Evolutionary conservation across 2,888 invertebrate species (phyloP).

Genomic region (Trichacis sp.): DNA sequence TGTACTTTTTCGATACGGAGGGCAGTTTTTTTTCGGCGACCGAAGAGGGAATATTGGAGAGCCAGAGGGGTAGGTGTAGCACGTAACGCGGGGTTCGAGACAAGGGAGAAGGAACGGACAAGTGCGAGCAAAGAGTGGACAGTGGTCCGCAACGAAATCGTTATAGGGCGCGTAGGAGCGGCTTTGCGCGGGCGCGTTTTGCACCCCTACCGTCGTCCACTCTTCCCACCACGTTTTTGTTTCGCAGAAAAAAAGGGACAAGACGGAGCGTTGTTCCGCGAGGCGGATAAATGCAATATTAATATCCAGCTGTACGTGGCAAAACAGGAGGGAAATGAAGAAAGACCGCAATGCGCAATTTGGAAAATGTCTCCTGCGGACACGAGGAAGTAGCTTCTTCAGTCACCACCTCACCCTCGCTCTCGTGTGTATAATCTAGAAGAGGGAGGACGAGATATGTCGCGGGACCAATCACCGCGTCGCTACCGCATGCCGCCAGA

Average conservation of each 20-base stretch:
- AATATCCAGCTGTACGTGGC: slow-evolving; percentile 78
- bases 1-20: no score
- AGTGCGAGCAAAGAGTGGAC: slow-evolving; percentile 27
- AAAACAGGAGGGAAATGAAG: slow-evolving; percentile 58
- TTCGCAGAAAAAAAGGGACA: slow-evolving; percentile 14
- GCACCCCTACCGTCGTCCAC: no score
- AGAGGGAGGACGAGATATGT: slow-evolving; percentile 40
- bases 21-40: no score
- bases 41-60: no score
- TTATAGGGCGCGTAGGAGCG: slow-evolving; percentile 13
- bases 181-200: slow-evolving; percentile 24
- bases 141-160: slow-evolving; percentile 27
- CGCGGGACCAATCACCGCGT: slow-evolving; percentile 51
- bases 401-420: slow-evolving; percentile 29
- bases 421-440: slow-evolving; percentile 38
- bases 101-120: slow-evolving; percentile 8
- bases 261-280: slow-evolving; percentile 14
- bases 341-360: slow-evolving; percentile 71
- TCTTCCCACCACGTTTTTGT: slow-evolving; percentile 11
- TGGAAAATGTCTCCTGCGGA: slow-evolving; percentile 5
- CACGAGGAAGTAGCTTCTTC: slow-evolving; percentile 23
- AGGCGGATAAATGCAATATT: slow-evolving; percentile 81
- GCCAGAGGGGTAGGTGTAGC: no score
- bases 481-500: slow-evolving; percentile 48
- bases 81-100: no score